Percentiles rank a stretch among this genome's conserved stretches.
phyloP scores from a whole-genome alignment of 2,797 vertebrate genomes.

The Lagodon rhomboides region DNA sequence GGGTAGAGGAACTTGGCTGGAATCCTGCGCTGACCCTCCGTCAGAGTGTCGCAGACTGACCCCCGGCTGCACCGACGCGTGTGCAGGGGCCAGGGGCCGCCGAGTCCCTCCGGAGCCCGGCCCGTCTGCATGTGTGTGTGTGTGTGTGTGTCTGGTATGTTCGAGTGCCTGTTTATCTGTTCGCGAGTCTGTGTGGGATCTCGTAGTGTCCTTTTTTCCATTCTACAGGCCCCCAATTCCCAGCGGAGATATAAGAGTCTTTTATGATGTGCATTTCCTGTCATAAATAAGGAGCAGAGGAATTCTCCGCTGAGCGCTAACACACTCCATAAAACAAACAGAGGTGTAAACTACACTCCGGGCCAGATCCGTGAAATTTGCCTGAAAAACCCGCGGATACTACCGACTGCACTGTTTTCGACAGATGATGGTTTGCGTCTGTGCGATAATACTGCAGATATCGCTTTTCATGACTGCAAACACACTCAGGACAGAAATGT shows the following conservation, averaged over 20 bases:
- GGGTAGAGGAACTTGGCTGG: constrained; percentile 37
- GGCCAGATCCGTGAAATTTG: constrained; percentile 43
- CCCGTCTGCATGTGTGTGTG: constrained; percentile 34
- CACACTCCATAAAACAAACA: constrained; percentile 76
- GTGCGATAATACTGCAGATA: constrained; percentile 6
- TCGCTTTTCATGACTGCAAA: neutral
- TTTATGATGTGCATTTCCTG: constrained; percentile 86
- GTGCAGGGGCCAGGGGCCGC: constrained; percentile 76
- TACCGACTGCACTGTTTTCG: constrained; percentile 1
- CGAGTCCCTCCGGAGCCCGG: constrained; percentile 71
- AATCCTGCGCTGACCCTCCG: constrained; percentile 49
- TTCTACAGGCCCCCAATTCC: constrained; percentile 56
- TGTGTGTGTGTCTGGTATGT: constrained; percentile 45
- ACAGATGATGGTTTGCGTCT: neutral
- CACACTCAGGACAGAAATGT: neutral
- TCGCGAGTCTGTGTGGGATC: constrained; percentile 52
- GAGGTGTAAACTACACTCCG: constrained; percentile 67
- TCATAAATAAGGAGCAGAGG: constrained; percentile 80
- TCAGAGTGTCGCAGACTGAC: constrained; percentile 60
- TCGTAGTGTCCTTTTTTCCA: constrained; percentile 56
- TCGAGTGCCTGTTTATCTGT: constrained; percentile 28
- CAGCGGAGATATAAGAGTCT: constrained; percentile 67
- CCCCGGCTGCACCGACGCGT: constrained; percentile 66
- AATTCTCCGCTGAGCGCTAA: constrained; percentile 71
- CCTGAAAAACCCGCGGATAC: constrained; percentile 19